Evolutionary conservation across 2,113 vertebrate genomes (phyloP), one percentile per base, ranked within the genome.

Genomic region (Centrocercus urophasianus): DNA sequence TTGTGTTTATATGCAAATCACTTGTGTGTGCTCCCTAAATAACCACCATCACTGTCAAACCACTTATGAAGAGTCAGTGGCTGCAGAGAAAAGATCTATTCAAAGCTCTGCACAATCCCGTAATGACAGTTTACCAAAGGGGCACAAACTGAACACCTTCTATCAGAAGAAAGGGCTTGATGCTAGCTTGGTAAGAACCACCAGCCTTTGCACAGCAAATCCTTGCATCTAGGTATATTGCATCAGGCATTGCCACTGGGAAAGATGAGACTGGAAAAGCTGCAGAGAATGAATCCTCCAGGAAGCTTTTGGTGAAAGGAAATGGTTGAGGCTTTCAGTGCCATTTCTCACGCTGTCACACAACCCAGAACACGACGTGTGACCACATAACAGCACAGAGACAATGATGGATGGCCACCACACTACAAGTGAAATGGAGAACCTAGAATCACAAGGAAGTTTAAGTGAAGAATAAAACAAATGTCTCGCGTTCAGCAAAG

Each of bases 1-100:
- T 74, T 78, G 52, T 27, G 28, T 57, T 78, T 36, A 32, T 61
- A 94, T 56, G 52, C 72, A 94, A 81, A 93, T 90, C 50, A 75
- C 57, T 66, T 43, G 28, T 43, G 28, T 4, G 1, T 36, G 34
- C 81, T 93, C 88, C 83, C 61, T 89, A 95, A 95, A 91, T 93
- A 96, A 77, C 89, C 25, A 48, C 71, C 69, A 63, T 81, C 91
- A 89, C 70, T 83, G 89, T 72, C 89, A 95, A 54, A 61, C 18
- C 28, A 60, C 69, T 74, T 64, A 64, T 8, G 47, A 89, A 93
- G 93, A 83, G 45, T 83, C 30, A 43, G 60, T 36, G 56, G 70
- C 75, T 81, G 36, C 0, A 83, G 25, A 85, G 61, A 45, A 93
- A 91, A 93, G 56, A 40, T 50, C 67, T 91, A 74, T 89, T 85